Percentiles rank a stretch among this genome's conserved stretches.
phyloP scores from a whole-genome alignment of 1,140 invertebrate genomes.

The Drosophila baimaii region DNA sequence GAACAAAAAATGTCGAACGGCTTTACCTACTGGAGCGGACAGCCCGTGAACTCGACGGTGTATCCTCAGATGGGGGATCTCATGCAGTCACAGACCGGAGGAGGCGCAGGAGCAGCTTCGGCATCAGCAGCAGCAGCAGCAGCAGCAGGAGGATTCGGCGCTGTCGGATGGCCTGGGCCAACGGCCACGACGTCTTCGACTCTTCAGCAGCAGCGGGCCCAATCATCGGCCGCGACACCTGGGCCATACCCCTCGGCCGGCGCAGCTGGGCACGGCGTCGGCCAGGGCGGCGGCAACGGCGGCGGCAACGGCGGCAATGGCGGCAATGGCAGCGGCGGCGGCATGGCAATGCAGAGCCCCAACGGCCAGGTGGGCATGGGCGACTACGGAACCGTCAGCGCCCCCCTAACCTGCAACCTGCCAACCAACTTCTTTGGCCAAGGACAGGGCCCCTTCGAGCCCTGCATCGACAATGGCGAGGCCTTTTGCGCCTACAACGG shows the following conservation, averaged over 20 bases:
- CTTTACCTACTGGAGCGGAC: slow-evolving; percentile 49
- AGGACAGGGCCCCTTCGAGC: slow-evolving; percentile 7
- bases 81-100: slow-evolving; percentile 11
- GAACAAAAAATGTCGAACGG: slow-evolving; percentile 31
- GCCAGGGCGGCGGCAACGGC: slow-evolving; percentile 5
- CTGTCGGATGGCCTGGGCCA: background rate
- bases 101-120: background rate
- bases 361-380: slow-evolving; percentile 32
- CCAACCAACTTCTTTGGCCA: slow-evolving; percentile 30
- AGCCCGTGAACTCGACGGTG: slow-evolving; percentile 30
- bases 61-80: slow-evolving; percentile 46
- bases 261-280: background rate
- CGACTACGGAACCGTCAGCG: slow-evolving; percentile 17
- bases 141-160: background rate
- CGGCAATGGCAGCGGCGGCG: too few species aligned
- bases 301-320: background rate
- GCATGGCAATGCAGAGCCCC: slow-evolving; percentile 7
- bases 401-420: slow-evolving; percentile 30
- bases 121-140: background rate
- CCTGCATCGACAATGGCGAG: slow-evolving; percentile 40
- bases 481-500: slow-evolving; percentile 44
- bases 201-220: too few species aligned
- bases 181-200: background rate
- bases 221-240: background rate
- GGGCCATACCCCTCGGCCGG: background rate